Percentiles rank a stretch among this genome's conserved stretches.
These are phyloP conservation scores for Enoplolaimus lenunculus DNA, from an alignment of 2,888 invertebrate genomes.

Conservation along the genomic window DNA sequence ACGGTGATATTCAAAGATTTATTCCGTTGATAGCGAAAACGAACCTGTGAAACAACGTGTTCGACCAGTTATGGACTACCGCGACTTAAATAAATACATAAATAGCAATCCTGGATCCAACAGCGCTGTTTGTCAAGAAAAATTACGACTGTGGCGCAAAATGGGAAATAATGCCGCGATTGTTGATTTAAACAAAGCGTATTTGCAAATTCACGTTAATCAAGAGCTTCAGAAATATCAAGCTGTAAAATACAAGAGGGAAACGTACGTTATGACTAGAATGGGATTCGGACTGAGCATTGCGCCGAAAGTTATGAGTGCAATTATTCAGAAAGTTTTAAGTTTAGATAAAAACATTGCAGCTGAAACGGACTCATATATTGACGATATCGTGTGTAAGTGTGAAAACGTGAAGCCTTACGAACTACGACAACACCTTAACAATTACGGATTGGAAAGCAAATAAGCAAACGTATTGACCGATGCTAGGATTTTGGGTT, in stretches of 20 bases:
- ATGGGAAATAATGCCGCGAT: neutral
- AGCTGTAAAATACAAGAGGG: constrained; percentile 4
- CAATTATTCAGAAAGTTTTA: constrained; percentile 2
- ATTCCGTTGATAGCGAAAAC: neutral
- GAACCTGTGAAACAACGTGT: neutral
- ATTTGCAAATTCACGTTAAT: constrained; percentile 13
- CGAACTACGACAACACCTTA: neutral
- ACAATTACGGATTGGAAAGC: constrained; percentile 9
- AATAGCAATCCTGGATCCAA: constrained; percentile 1
- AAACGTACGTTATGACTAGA: constrained; percentile 9
- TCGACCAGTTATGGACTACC: constrained; percentile 13
- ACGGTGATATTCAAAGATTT: too few species aligned
- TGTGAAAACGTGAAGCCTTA: neutral
- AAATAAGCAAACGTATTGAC: neutral
- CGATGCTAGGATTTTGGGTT: constrained; percentile 10
- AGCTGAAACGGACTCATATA: constrained; percentile 14
- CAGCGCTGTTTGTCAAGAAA: constrained; percentile 8
- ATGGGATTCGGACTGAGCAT: constrained; percentile 16
- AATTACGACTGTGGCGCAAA: constrained; percentile 7
- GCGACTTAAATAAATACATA: constrained; percentile 12
- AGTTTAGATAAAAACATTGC: neutral
- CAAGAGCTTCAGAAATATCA: neutral
- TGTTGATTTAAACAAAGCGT: constrained; percentile 5
- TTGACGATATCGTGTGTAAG: constrained; percentile 13
- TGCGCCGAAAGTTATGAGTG: constrained; percentile 17